phyloP scores from a whole-genome alignment of 2,888 invertebrate genomes.

The Deilephila porcellus region DNA sequence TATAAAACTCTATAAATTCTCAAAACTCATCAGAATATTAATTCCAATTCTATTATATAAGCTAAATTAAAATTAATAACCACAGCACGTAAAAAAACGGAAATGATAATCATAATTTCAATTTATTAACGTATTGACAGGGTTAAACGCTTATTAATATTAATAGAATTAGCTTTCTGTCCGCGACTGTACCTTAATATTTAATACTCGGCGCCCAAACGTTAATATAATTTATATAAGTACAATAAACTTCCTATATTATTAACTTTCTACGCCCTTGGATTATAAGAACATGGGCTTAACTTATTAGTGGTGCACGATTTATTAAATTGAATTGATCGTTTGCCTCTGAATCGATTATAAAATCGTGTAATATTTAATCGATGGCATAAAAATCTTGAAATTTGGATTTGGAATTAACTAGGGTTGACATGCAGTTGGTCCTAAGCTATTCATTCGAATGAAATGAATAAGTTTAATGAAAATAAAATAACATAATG shows the following conservation, averaged over 20 bases:
- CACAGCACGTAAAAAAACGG: neutral
- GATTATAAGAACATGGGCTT: constrained; percentile 3
- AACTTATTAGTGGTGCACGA: neutral
- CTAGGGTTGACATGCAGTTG: no score
- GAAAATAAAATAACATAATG: no score
- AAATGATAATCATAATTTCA: neutral
- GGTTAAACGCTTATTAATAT: neutral
- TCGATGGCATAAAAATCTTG: no score
- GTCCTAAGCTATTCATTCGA: no score
- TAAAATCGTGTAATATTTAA: no score
- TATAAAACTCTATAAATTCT: no score
- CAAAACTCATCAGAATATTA: no score
- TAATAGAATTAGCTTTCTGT: constrained; percentile 7
- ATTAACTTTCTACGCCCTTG: constrained; percentile 17
- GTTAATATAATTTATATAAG: constrained; percentile 27
- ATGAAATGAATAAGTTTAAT: no score
- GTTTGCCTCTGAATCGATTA: no score
- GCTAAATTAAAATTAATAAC: neutral
- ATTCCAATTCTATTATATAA: no score
- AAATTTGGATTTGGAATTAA: no score
- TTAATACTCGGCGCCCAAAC: neutral
- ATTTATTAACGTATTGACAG: constrained; percentile 5
- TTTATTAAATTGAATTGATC: no score
- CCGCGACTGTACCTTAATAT: constrained; percentile 5
- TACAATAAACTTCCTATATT: constrained; percentile 26